Evolutionary conservation across 1,140 invertebrate species (phyloP).

Genomic region (Paraescarpia echinospica): DNA sequence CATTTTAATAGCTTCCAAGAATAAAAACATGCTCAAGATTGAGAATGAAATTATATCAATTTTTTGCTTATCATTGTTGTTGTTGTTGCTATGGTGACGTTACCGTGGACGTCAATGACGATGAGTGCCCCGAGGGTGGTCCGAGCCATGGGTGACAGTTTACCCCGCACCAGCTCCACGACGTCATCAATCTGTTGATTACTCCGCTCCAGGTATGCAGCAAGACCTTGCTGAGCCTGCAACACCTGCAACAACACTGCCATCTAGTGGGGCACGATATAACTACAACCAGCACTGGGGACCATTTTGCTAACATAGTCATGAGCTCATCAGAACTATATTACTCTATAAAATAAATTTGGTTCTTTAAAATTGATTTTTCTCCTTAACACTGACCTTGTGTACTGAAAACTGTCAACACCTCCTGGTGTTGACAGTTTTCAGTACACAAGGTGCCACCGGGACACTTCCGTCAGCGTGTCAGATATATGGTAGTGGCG

Average conservation of each 20-base stretch:
- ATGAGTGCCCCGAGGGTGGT: conserved; percentile 58
- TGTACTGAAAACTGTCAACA: too few relatives aligned
- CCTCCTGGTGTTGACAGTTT: too few relatives aligned
- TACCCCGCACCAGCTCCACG: conserved; percentile 54
- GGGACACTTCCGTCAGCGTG: too few relatives aligned
- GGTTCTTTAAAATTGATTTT: too few relatives aligned
- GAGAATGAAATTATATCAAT: not conserved
- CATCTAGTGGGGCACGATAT: not conserved
- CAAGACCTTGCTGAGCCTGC: not conserved
- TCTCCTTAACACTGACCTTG: too few relatives aligned
- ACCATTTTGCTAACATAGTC: too few relatives aligned
- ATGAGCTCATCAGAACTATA: too few relatives aligned
- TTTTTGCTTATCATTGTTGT: not conserved
- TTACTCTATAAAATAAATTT: too few relatives aligned
- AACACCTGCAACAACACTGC: not conserved
- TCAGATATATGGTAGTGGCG: too few relatives aligned
- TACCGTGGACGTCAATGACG: conserved; percentile 61
- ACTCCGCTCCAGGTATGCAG: conserved; percentile 49
- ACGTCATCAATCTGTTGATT: conserved; percentile 57
- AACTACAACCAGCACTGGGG: not conserved
- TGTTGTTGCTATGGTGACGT: conserved; percentile 23
- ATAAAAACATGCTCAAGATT: not conserved
- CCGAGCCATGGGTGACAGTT: conserved; percentile 54
- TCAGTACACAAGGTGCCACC: too few relatives aligned
- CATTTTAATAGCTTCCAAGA: too few relatives aligned